phyloP scores from a whole-genome alignment of 1,140 invertebrate species.

The Hylyphantes graminicola region DNA sequence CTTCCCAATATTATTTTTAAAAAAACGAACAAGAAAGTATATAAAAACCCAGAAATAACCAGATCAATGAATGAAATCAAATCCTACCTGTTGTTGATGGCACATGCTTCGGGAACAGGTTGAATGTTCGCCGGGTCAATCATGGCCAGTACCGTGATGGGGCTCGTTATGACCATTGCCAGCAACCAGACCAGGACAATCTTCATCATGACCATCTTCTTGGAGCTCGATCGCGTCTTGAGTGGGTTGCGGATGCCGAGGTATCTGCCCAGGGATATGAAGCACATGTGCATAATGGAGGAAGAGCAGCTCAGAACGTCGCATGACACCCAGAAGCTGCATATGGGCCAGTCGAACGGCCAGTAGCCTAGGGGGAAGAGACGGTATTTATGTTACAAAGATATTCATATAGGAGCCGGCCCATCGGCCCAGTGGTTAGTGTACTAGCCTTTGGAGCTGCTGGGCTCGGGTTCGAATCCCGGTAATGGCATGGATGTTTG shows the following conservation, averaged over 20 bases:
- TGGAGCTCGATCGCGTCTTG: conserved; percentile 73
- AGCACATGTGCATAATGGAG: conserved; percentile 97
- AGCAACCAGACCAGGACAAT: conserved; percentile 87
- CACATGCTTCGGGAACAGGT: conserved; percentile 79
- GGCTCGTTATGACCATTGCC: conserved; percentile 86
- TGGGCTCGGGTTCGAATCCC: too few species aligned
- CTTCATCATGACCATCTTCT: conserved; percentile 78
- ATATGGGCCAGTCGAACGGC: conserved; percentile 87
- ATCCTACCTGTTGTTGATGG: conserved; percentile 78
- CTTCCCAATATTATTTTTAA: too few species aligned
- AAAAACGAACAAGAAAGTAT: too few species aligned
- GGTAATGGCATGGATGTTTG: too few species aligned
- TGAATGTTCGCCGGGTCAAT: conserved; percentile 81
- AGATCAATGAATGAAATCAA: too few species aligned
- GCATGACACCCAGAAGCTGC: conserved; percentile 92
- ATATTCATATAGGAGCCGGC: too few species aligned
- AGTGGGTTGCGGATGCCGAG: conserved; percentile 90
- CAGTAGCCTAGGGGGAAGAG: conserved; percentile 80
- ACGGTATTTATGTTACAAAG: background rate
- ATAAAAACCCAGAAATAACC: too few species aligned
- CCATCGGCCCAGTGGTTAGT: too few species aligned
- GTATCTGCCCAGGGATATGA: conserved; percentile 92
- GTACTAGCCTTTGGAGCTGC: too few species aligned
- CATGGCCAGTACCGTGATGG: conserved; percentile 83
- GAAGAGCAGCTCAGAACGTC: conserved; percentile 95